Evolutionary conservation across 2,797 vertebrate species (phyloP).

Genomic region (Sebastes nivosus): DNA sequence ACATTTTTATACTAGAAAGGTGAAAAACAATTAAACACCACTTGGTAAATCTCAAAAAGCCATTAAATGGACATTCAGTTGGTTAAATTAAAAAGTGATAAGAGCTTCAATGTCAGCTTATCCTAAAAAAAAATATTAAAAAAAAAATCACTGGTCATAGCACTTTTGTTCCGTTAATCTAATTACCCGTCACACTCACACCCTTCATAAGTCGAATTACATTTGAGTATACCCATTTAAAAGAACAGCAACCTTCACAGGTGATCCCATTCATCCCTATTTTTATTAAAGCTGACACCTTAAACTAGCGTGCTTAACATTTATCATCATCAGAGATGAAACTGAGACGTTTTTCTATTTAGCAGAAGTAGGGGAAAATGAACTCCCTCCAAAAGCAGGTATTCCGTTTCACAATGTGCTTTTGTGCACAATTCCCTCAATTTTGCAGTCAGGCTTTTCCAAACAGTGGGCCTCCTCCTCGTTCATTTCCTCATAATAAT

Average conservation of each 20-base stretch:
- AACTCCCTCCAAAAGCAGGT: constrained; percentile 61
- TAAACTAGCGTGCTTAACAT: constrained; percentile 50
- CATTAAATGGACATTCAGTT: not conserved
- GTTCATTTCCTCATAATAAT: constrained; percentile 82
- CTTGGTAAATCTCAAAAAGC: not conserved
- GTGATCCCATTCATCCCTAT: constrained; percentile 37
- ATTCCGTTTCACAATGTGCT: constrained; percentile 76
- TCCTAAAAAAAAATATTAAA: not conserved
- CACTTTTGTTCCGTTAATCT: constrained; percentile 14
- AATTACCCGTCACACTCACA: constrained; percentile 3
- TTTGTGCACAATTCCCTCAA: constrained; percentile 66
- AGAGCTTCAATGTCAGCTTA: not conserved
- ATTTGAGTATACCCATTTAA: constrained; percentile 16
- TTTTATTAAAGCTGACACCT: constrained; percentile 58
- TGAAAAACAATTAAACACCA: not conserved
- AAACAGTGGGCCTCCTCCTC: constrained; percentile 75
- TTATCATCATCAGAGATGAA: constrained; percentile 67
- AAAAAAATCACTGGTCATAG: not conserved
- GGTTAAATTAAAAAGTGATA: not conserved
- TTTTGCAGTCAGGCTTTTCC: constrained; percentile 58
- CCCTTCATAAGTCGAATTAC: constrained; percentile 12
- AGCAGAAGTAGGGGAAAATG: constrained; percentile 41
- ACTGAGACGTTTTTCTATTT: constrained; percentile 59
- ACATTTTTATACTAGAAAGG: not conserved
- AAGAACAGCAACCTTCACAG: constrained; percentile 45